phyloP scores from a whole-genome alignment of 2,113 vertebrate species.

The Cacatua alba region DNA sequence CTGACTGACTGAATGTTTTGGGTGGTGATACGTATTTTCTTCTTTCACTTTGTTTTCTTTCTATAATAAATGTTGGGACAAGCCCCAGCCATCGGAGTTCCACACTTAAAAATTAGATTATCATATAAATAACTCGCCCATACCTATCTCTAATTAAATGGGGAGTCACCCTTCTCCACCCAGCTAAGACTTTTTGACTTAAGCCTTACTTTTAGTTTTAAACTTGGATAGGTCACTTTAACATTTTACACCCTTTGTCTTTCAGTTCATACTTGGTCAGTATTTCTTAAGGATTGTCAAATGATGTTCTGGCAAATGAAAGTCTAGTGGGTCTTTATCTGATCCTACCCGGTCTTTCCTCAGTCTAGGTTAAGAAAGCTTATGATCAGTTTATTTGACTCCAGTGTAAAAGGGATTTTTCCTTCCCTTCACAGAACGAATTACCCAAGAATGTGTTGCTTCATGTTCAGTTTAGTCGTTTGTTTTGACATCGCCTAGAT shows the following conservation, averaged over 20 bases:
- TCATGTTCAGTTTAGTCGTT: neutral
- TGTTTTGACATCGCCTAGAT: neutral
- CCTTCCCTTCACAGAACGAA: neutral
- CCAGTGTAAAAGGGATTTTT: neutral
- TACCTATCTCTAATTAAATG: too few species aligned
- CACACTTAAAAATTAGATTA: accelerated
- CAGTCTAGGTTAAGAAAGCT: neutral
- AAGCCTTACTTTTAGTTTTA: neutral
- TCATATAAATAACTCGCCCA: accelerated
- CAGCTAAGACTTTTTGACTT: neutral
- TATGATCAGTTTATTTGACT: too few species aligned
- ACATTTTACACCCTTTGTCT: neutral
- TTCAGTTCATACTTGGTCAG: neutral
- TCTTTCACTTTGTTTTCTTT: neutral
- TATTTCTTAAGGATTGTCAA: neutral
- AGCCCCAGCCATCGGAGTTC: neutral
- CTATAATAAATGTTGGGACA: too few species aligned
- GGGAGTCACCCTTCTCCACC: neutral
- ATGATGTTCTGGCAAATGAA: neutral
- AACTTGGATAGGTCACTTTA: neutral
- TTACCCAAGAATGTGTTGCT: neutral
- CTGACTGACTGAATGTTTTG: neutral
- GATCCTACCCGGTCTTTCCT: neutral
- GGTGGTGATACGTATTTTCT: neutral
- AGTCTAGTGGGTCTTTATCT: neutral